Evolutionary conservation across 2,888 invertebrate genomes (phyloP).

Genomic region (Chaetogeoica ovagalla): DNA sequence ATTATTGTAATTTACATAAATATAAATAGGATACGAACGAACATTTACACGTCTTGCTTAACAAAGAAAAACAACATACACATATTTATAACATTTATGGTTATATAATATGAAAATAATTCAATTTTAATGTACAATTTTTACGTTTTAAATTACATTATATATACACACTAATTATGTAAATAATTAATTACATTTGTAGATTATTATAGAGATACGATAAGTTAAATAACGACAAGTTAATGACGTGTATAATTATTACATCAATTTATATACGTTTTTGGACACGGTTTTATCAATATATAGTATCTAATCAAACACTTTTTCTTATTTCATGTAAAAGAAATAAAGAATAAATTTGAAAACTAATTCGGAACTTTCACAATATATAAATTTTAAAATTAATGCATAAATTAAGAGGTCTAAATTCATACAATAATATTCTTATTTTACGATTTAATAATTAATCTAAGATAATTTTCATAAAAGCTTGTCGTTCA

Average conservation of each 20-base stretch:
- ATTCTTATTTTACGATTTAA: not conserved
- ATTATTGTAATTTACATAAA: conserved; percentile 38
- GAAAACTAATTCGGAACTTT: not conserved
- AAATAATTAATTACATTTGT: no score
- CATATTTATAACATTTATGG: not conserved
- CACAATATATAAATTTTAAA: conserved; percentile 12
- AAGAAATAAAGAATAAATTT: not conserved
- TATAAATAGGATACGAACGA: not conserved
- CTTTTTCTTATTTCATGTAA: not conserved
- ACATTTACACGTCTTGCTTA: no score
- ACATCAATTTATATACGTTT: no score
- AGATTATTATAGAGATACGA: no score
- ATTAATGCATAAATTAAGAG: not conserved
- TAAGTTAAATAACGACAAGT: no score
- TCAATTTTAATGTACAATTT: not conserved
- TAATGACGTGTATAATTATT: no score
- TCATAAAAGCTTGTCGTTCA: not conserved
- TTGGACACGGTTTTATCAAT: no score
- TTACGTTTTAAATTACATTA: no score
- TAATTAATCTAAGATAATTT: not conserved
- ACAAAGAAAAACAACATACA: not conserved
- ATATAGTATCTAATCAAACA: no score
- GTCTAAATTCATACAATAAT: not conserved
- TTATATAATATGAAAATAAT: not conserved
- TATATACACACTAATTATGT: no score